Base-by-base conservation (phyloP, 2,888 invertebrate genomes). In the Calameuta filiformis region DNA sequence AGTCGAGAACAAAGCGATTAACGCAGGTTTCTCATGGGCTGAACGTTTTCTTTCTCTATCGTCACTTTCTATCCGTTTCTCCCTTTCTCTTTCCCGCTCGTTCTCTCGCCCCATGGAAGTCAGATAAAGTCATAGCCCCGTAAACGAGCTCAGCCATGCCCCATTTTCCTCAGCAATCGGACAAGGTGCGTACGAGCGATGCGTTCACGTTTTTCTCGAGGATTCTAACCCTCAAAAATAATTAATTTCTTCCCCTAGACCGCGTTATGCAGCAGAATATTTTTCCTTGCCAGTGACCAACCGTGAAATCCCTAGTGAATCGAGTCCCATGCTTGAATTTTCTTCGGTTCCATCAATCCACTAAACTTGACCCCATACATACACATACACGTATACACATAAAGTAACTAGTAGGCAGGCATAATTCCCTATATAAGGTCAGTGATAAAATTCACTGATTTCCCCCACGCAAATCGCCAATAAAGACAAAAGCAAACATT, bases 261-360 rank as follows among this genome's bases (percentile, higher is more conserved):
- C 73, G 69, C 76, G 73, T 76, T 79, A 79, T 79, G 78, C 78
- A 75, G 80, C 76, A 80, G 79, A 79, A 79, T 80, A 79, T 56
- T 15, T 56, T 56, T 56, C 56, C 56, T 23, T 56, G 2, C 23
- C 15, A 56, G 56, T 56, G 56, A 56, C 76, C 79, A 80, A 76
- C 80, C 80, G 77, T 80, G 80, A 79, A 80, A 79, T 79, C 76
- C 35, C 73, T 79, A 56, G 31, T 79, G 79, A 79, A 80, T 78
- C 77, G 77, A 79, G 76, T 80, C 75, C 69, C 75, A 77, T 75
- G 75, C 74, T 35, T 75, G 23, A 56, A 56, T 56, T 56, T 56
- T 23, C 56, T 56, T 56, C 56, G 56, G 56, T 56, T 56, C 2
- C 23, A 23, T 56, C 23, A 56, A 56, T 23, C 56, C 56, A 23